Conservation (phyloP, 2,888 invertebrate species). For the Tigriopus californicus region DNA sequence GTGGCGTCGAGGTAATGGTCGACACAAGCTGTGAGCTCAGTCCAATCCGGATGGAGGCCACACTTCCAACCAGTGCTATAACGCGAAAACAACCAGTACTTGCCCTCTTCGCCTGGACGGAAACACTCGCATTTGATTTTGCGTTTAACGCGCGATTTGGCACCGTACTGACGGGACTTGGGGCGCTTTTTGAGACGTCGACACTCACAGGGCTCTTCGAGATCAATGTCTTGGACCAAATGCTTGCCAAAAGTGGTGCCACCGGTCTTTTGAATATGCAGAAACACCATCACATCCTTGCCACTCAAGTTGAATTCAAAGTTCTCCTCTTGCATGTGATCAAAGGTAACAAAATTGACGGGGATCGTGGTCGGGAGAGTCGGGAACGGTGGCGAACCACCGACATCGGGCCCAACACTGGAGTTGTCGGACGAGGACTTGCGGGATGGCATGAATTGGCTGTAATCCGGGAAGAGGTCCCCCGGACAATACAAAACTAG, state of each 20-base stretch:
- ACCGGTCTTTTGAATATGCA: slow-evolving; percentile 98
- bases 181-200: slow-evolving; percentile 38
- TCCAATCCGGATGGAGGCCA: slow-evolving; percentile 95
- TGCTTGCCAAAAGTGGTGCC: slow-evolving; percentile 92
- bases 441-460: no score
- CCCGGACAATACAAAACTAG: no score
- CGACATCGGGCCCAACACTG: no score
- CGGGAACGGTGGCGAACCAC: no score
- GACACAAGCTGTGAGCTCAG: slow-evolving; percentile 80
- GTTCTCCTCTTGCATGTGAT: slow-evolving; percentile 20
- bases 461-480: no score
- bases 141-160: not conserved
- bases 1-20: slow-evolving; percentile 56
- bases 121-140: slow-evolving; percentile 23
- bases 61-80: slow-evolving; percentile 97
- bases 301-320: slow-evolving; percentile 75
- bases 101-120: slow-evolving; percentile 25
- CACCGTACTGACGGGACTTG: not conserved
- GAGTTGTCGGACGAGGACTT: no score
- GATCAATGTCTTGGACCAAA: slow-evolving; percentile 80
- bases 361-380: not conserved
- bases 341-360: not conserved
- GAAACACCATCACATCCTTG: slow-evolving; percentile 89
- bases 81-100: slow-evolving; percentile 91
- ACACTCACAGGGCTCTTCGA: slow-evolving; percentile 82